These are phyloP conservation scores for Rhingia rostrata DNA, from an alignment of 2,888 invertebrate genomes.

Conservation along the genomic window DNA sequence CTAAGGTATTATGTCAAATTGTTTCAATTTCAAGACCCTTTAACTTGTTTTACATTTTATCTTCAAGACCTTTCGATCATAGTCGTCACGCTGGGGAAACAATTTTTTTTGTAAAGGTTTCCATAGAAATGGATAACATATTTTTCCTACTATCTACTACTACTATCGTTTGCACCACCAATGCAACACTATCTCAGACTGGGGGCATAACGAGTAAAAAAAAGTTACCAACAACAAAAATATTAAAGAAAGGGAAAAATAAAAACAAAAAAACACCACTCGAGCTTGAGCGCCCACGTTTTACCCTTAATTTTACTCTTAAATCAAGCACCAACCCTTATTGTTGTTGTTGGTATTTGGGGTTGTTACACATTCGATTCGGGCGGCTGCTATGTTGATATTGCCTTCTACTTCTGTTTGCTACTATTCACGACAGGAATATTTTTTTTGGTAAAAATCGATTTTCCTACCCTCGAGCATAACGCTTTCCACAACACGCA, in stretches of 20 bases:
- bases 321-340: slow-evolving; percentile 56
- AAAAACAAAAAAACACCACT: slow-evolving; percentile 35
- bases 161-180: neutral
- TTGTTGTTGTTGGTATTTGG: slow-evolving; percentile 16
- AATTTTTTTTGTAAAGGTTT: too few species aligned
- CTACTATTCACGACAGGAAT: slow-evolving; percentile 30
- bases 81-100: too few species aligned
- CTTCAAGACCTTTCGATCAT: too few species aligned
- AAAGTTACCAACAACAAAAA: slow-evolving; percentile 7
- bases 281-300: slow-evolving; percentile 41
- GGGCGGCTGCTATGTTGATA: slow-evolving; percentile 22
- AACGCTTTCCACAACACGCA: neutral
- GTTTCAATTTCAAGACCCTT: too few species aligned
- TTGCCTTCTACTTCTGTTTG: slow-evolving; percentile 37
- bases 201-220: neutral
- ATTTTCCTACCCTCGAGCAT: slow-evolving; percentile 78
- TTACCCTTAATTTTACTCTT: slow-evolving; percentile 70
- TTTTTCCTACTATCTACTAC: neutral
- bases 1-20: too few species aligned
- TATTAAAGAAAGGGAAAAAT: slow-evolving; percentile 1
- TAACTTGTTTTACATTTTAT: too few species aligned
- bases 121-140: too few species aligned
- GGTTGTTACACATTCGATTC: slow-evolving; percentile 61
- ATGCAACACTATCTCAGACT: slow-evolving; percentile 54
- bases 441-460: slow-evolving; percentile 77